Percentiles rank a stretch among this genome's conserved stretches.
phyloP scores from a whole-genome alignment of 53 echinoderm and acorn worm species.

The Paracentrotus lividus region DNA sequence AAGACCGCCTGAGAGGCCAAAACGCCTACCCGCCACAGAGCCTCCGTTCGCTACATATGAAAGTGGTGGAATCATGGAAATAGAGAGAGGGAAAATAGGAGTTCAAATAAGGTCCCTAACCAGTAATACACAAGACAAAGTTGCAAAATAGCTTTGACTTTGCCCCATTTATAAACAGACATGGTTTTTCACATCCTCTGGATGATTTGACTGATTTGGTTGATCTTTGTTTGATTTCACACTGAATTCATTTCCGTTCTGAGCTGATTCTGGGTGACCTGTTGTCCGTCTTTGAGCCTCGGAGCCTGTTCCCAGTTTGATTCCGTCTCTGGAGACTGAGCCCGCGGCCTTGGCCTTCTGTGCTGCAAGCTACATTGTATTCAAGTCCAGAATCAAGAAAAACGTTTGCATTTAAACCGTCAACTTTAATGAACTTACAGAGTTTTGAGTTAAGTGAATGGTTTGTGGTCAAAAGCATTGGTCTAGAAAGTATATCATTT shows the following conservation, averaged over 20 bases:
- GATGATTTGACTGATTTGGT: slow-evolving; percentile 54
- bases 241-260: slow-evolving; percentile 83
- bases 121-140: neutral
- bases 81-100: too few species aligned
- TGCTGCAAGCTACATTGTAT: slow-evolving; percentile 91
- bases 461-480: too few species aligned
- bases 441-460: too few species aligned
- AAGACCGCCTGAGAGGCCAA: too few species aligned
- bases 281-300: slow-evolving; percentile 77
- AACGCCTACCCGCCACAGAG: too few species aligned
- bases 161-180: neutral
- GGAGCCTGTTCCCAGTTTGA: slow-evolving; percentile 97
- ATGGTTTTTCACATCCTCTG: neutral
- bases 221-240: slow-evolving; percentile 61
- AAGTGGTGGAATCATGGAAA: too few species aligned
- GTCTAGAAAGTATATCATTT: too few species aligned
- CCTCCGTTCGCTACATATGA: too few species aligned
- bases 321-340: slow-evolving; percentile 87
- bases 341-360: slow-evolving; percentile 78
- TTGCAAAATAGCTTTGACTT: too few species aligned
- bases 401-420: neutral
- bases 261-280: slow-evolving; percentile 85
- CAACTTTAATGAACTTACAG: too few species aligned
- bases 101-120: neutral
- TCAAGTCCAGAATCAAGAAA: neutral